Evolutionary conservation across 2,113 vertebrate genomes (phyloP), one percentile per base, ranked within the genome.

Genomic region (Mobula hypostoma): DNA sequence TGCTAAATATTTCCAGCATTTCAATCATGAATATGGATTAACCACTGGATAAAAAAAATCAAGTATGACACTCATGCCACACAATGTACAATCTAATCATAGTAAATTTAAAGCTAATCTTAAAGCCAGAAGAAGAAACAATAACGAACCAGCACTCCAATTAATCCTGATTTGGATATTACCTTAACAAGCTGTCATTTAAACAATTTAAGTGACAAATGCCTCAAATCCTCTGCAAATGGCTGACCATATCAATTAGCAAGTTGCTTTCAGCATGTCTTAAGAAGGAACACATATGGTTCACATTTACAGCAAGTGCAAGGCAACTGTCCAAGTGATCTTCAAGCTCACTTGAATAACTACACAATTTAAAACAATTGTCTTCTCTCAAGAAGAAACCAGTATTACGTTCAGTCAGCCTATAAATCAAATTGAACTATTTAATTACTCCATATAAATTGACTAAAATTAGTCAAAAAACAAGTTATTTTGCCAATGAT

Each of bases 191-290:
- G 94, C 95, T 24, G 2, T 94, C 95, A 96, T 96, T 96, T 96
- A 96, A 95, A 94, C 95, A 95, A 95, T 95, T 95, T 96, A 96
- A 95, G 96, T 96, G 95, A 96, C 94, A 95, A 95, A 96, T 95
- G 95, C 95, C 94, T 94, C 78, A 94, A 93, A 74, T 95, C 63
- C 85, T 95, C 95, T 95, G 93, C 95, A 94, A 94, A 95, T 77
- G 96, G 95, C 95, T 95, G 94, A 94, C 85, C 70, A 95, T 94
- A 95, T 96, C 97, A 96, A 96, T 97, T 96, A 96, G 94, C 19
- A 91, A 48, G 0, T 94, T 95, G 94, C 95, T 96, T 96, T 96
- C 96, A 96, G 95, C 95, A 94, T 94, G 95, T 95, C 95, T 95
- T 95, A 94, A 92, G 40, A 74, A 74, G 12, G 94, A 82, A 77